Base-by-base conservation (phyloP, 2,888 invertebrate species). In the Pollenia griseotomentosa region DNA sequence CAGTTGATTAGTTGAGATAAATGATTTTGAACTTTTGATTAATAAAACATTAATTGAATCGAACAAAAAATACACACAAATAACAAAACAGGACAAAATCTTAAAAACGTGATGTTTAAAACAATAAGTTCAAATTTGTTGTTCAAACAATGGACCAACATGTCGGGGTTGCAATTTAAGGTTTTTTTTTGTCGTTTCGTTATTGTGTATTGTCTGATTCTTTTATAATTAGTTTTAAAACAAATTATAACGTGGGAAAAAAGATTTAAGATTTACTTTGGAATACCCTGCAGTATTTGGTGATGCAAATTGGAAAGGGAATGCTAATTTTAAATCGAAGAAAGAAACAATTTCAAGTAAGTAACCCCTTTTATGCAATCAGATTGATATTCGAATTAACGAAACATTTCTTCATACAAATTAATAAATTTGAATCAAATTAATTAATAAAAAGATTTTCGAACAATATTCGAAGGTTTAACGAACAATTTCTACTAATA, bases 1-100 rank as follows among this genome's bases (percentile, higher is more conserved):
- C 57, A 57, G 81, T 83, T 83, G 88, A 89, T 88, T 84, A 81
- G 87, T 89, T 88, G 77, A 85, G 85, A 87, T 88, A 85, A 88
- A 88, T 88, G 85, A 81, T 70, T 83, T 70, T 87, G 84, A 83
- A 83, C 71, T 83, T 70, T 85, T 63, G 85, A 77, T 82, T 79
- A 77, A 44, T 55, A 75, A 75, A 75, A 75, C 19, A 59, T 83
- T 83, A 74, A 73, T 65, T 73, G 42, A 71, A 65, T 14, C n/a
- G 40, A 74, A 61, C 16, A 51, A 74, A 19, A 9, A 14, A 44
- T 46, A 48, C 11, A 44, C 16, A 55, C 19, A 16, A n/a, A 6
- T 9, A 16, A 55, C 7, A 55, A 57, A 48, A 40, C 33, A 8
- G 19, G 44, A 44, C 57, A 44, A 71, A 9, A 71, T 16, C 8